These are phyloP conservation scores for Xanthia togata DNA, from an alignment of 2,888 invertebrate species.

Conservation along the genomic window DNA sequence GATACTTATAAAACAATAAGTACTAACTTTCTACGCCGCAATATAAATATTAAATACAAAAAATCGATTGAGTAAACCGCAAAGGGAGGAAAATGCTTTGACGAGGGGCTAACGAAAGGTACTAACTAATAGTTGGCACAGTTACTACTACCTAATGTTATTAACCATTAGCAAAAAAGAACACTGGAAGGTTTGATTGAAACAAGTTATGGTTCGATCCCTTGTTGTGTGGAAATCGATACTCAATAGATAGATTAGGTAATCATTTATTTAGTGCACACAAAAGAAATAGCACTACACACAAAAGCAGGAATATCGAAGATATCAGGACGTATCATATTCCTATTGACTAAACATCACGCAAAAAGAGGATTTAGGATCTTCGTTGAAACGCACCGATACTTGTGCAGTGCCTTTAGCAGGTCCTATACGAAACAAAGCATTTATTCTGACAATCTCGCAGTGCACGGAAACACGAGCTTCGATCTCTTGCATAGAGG, in stretches of 20 bases:
- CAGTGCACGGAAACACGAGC: background rate
- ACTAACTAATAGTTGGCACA: background rate
- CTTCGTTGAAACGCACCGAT: background rate
- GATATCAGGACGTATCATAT: background rate
- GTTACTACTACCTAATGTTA: background rate
- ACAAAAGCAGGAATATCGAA: too few species aligned
- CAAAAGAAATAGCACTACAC: background rate
- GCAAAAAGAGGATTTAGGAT: background rate
- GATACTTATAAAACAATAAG: background rate
- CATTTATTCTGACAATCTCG: background rate
- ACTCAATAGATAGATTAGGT: background rate
- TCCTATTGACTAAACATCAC: too few species aligned
- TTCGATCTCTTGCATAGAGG: background rate
- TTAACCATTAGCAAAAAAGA: background rate
- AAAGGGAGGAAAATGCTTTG: constrained; percentile 9
- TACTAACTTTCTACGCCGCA: background rate
- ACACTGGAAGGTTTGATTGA: background rate
- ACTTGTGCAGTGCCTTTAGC: background rate
- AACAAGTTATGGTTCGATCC: background rate
- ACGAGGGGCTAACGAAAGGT: background rate
- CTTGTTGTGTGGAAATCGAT: background rate
- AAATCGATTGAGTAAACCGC: constrained; percentile 32
- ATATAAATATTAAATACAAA: constrained; percentile 23
- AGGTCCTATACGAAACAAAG: background rate
- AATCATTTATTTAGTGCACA: background rate